Conservation (phyloP, 2,113 vertebrate genomes). For the Pantherophis guttatus region DNA sequence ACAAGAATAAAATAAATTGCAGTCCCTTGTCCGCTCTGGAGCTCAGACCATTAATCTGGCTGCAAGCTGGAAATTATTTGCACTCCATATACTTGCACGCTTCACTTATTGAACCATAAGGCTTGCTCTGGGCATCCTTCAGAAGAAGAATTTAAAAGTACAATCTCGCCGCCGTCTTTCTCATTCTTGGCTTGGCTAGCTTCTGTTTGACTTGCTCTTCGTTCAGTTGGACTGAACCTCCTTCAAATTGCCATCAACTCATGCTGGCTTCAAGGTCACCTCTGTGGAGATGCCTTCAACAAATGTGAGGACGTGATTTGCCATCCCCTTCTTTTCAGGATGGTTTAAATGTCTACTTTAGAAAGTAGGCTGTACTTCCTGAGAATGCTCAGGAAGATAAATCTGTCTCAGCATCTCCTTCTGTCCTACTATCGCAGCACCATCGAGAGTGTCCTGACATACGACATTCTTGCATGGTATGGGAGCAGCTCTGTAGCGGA, state of each 20-base stretch:
- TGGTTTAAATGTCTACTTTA: background rate
- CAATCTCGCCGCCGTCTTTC: background rate
- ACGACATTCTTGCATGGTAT: no score
- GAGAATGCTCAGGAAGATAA: no score
- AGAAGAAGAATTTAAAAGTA: background rate
- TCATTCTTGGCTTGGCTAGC: background rate
- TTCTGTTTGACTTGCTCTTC: background rate
- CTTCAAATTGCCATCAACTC: background rate
- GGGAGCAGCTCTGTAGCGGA: no score
- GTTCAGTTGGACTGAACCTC: background rate
- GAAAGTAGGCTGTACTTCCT: background rate
- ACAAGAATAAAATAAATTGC: background rate
- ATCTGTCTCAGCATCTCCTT: no score
- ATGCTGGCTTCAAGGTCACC: background rate
- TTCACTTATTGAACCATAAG: background rate
- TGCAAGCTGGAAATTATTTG: background rate
- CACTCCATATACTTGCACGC: background rate
- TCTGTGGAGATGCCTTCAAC: background rate
- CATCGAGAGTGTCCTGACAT: no score
- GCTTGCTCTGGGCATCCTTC: background rate
- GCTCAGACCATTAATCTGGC: background rate
- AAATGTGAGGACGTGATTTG: background rate
- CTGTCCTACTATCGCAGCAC: no score
- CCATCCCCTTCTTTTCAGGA: background rate
- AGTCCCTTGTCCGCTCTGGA: background rate